Evolutionary conservation across 2,888 invertebrate species (phyloP).

Genomic region (Drosophila mulleri): DNA sequence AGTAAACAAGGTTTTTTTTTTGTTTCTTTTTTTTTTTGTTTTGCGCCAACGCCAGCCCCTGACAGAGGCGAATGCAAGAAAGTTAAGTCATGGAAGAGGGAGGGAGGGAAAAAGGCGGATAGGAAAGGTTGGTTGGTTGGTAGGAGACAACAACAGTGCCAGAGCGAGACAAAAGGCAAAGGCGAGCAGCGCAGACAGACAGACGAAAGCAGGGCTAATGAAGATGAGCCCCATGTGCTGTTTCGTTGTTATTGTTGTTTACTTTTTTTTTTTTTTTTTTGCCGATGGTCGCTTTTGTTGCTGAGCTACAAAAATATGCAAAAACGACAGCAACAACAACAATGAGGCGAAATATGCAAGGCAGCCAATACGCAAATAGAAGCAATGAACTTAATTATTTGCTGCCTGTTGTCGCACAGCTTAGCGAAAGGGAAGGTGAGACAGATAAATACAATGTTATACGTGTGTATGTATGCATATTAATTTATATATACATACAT

Average conservation of each 20-base stretch:
- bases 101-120: constrained; percentile 5
- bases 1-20: constrained; percentile 75
- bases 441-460: constrained; percentile 24
- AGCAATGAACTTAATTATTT: constrained; percentile 83
- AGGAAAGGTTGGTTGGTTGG: background rate
- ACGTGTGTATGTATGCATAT: background rate
- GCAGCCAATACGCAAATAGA: constrained; percentile 76
- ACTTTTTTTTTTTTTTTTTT: constrained; percentile 37
- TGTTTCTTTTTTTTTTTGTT: constrained; percentile 42
- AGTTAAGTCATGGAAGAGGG: constrained; percentile 52
- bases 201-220: constrained; percentile 74
- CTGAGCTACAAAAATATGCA: constrained; percentile 68
- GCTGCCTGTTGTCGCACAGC: constrained; percentile 57
- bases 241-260: constrained; percentile 63
- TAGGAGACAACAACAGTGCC: constrained; percentile 16
- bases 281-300: constrained; percentile 73
- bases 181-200: constrained; percentile 29
- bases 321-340: constrained; percentile 42
- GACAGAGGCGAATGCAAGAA: constrained; percentile 78
- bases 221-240: constrained; percentile 79
- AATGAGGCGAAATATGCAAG: constrained; percentile 57
- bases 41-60: constrained; percentile 49
- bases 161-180: constrained; percentile 16
- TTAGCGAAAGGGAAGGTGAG: constrained; percentile 46
- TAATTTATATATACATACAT: background rate